Conservation (phyloP, 2,888 invertebrate genomes). For the Drosophila bunnanda region DNA sequence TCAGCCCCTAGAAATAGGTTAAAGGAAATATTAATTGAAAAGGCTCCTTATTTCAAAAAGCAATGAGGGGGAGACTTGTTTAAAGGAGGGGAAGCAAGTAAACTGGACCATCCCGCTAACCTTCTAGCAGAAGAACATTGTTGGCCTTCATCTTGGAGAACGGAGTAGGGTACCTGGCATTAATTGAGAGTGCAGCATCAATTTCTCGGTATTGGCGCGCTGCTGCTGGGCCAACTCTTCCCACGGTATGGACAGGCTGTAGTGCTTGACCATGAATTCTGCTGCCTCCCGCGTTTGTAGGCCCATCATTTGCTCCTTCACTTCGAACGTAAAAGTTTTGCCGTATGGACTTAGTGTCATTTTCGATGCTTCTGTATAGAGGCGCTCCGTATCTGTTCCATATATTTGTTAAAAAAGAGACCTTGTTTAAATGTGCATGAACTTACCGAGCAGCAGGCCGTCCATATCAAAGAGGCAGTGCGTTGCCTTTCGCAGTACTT, state of each 20-base stretch:
- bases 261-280: constrained; percentile 86
- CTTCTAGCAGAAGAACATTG: constrained; percentile 87
- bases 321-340: constrained; percentile 91
- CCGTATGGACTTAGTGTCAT: constrained; percentile 88
- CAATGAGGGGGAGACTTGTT: background rate
- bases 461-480: constrained; percentile 88
- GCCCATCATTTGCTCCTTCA: constrained; percentile 91
- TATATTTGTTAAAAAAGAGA: constrained; percentile 8
- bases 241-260: constrained; percentile 88
- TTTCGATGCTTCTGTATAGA: constrained; percentile 91
- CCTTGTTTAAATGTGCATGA: background rate
- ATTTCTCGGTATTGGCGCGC: constrained; percentile 83
- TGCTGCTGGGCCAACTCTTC: constrained; percentile 87
- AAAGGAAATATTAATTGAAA: background rate
- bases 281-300: constrained; percentile 88
- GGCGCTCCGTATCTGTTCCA: constrained; percentile 90
- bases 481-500: constrained; percentile 84
- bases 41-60: background rate
- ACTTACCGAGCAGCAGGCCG: constrained; percentile 87
- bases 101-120: constrained; percentile 84
- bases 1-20: constrained; percentile 89
- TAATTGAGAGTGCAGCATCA: constrained; percentile 88
- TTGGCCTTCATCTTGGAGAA: background rate
- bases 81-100: constrained; percentile 7
- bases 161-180: constrained; percentile 88